Base-by-base conservation (phyloP, 2,888 invertebrate genomes). In the Notocelia uddmanniana region DNA sequence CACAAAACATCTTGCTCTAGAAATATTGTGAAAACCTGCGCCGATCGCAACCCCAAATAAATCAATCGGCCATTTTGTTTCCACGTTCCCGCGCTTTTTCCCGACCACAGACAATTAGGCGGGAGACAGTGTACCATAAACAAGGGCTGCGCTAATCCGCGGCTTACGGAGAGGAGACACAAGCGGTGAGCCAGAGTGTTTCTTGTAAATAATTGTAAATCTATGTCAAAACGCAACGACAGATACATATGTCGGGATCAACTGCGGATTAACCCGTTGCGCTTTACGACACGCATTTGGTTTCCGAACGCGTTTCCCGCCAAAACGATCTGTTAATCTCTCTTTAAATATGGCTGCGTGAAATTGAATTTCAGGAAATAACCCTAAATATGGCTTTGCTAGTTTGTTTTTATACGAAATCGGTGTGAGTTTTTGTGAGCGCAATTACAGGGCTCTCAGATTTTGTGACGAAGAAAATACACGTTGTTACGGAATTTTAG, bases 181-280 rank as follows among this genome's bases (percentile, higher is more conserved):
- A 88, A 84, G 87, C 89, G 87, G 89, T 82, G 87, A 80, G 85
- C 83, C 80, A 79, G 80, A 80, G 84, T 78, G 81, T 86, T 89
- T 87, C 90, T 85, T 85, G 89, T 91, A 93, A 94, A 94, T 94
- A 94, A 93, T 90, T 92, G 93, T 94, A 94, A 94, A 94, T 94
- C 94, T 92, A 88, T 83, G 94, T 94, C 94, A 92, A 92, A 92
- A 92, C 88, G 86, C 85, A 89, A 88, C 87, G 91, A 91, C 91
- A 89, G 85, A 85, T 90, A 92, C 94, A 93, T 93, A 92, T 92
- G 93, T 94, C 87, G 81, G 91, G 93, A 92, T 93, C 91, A 93
- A 79, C 76, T 74, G 80, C 75, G 82, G 89, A 91, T 90, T 92
- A 92, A 93, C 92, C 92, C 92, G 92, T 92, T 93, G 90, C 83